Evolutionary conservation across 1,140 invertebrate species (phyloP).

Genomic region (Phortica variegata): DNA sequence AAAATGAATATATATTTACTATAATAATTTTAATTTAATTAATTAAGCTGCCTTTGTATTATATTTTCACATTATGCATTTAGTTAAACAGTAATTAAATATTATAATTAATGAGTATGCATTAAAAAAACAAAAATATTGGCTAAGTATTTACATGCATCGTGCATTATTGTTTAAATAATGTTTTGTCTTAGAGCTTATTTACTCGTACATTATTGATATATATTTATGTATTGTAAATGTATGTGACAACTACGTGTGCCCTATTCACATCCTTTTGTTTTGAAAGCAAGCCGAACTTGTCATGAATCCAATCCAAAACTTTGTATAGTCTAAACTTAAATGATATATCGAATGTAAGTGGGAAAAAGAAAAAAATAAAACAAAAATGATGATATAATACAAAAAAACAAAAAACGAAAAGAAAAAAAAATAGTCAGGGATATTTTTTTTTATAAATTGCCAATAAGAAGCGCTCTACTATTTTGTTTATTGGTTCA

Average conservation of each 20-base stretch:
- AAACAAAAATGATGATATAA: conserved; percentile 9
- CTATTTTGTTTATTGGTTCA: no score
- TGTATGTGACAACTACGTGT: no score
- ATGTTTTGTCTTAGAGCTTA: no score
- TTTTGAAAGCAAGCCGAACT: no score
- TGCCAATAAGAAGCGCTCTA: conserved; percentile 32
- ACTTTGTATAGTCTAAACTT: no score
- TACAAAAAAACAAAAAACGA: conserved; percentile 14
- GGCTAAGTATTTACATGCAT: no score
- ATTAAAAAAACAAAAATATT: conserved; percentile 24
- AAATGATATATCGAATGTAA: conserved; percentile 43
- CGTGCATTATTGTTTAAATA: no score
- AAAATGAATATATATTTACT: no score
- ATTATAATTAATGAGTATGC: conserved; percentile 2
- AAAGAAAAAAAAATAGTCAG: conserved; percentile 36
- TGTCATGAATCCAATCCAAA: no score
- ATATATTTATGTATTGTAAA: no score
- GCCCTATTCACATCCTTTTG: no score
- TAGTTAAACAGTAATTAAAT: conserved; percentile 16
- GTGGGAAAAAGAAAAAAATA: conserved; percentile 16
- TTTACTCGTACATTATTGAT: no score
- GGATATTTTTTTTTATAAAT: conserved; percentile 50
- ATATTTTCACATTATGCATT: conserved; percentile 38
- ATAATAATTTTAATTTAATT: conserved; percentile 23
- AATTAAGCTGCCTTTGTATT: conserved; percentile 48